Conservation (phyloP, 2,113 vertebrate species). For the Anarrhichthys ocellatus region DNA sequence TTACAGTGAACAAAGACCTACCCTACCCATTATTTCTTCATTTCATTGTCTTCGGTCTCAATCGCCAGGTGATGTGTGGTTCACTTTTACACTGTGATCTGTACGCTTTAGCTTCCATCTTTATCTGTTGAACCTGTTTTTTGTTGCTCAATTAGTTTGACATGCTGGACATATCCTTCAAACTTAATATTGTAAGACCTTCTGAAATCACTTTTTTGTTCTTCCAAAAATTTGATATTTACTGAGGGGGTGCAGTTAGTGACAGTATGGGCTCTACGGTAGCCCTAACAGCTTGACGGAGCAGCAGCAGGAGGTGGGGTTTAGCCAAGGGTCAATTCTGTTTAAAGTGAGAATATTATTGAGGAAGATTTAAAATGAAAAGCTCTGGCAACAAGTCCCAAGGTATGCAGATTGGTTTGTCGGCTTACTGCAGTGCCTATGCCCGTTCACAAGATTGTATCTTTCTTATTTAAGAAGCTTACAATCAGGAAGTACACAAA, state of each 20-base stretch:
- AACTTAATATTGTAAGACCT: not conserved
- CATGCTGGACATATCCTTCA: not conserved
- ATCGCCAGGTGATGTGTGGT: not conserved
- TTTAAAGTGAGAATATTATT: not conserved
- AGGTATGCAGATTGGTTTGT: slow-evolving; percentile 18
- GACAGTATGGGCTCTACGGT: not conserved
- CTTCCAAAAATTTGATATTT: not conserved
- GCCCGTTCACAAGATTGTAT: slow-evolving; percentile 1
- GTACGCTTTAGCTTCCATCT: not conserved
- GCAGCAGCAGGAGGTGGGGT: not conserved
- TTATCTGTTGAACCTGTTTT: not conserved
- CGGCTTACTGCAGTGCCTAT: not conserved
- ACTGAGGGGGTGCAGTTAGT: not conserved
- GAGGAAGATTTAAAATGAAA: not conserved
- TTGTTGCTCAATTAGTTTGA: not conserved
- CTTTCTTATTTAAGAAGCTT: slow-evolving; percentile 16
- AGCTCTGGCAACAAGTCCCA: not conserved
- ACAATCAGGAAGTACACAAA: slow-evolving; percentile 8
- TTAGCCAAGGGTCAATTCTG: not conserved
- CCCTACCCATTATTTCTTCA: not conserved
- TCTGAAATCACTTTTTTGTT: too few species aligned
- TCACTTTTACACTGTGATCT: not conserved
- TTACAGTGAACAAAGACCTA: too few species aligned
- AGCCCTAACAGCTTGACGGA: not conserved
- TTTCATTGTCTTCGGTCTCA: not conserved